Evolutionary conservation across 2,888 invertebrate species (phyloP), one percentile per base, ranked within the genome.

Genomic region (Bruchidius siliquastri): DNA sequence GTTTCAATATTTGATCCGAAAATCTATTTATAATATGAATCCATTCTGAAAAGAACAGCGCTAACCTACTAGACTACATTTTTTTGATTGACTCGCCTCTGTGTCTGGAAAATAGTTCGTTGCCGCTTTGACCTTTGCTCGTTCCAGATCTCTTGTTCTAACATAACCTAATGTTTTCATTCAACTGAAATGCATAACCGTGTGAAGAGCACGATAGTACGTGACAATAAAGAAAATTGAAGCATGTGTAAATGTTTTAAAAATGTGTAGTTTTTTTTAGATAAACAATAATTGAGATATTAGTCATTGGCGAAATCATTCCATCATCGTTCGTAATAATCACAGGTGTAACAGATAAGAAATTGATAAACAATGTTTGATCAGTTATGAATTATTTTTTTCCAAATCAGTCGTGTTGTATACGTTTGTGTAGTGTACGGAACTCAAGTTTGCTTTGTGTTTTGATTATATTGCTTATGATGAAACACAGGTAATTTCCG

Each of bases 171-270:
- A 30, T 30, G 4, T 30, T 8, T 6, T 8, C 30, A 30, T 30
- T 30, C 30, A 49, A 1, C 49, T 49, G 13, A 49, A 49, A 49
- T 49, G 18, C 49, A 13, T 13, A 13, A 49, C 26, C 3, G 26
- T 49, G 49, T 49, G 8, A 49, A 49, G 18, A 49, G 1, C 49
- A 1, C 49, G 49, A 18, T 13, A 1, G 18, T 49, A 49, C 49
- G 49, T 49, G 49, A 49, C 18, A 49, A 49, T 13, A 4, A 49
- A 74, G 74, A 75, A 66, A 8, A 22, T 69, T 70, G 1, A 21
- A 21, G 10, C 22, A 22, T 68, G 49, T 18, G 49, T 13, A 49
- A 26, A 4, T 26, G 26, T 26, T 26, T 71, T 3, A 22, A 71
- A 71, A 21, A 20, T n/a, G n/a, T n/a, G n/a, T n/a, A 20, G 18